Percentiles rank a stretch among this genome's conserved stretches.
Evolutionary conservation across 1,140 invertebrate genomes (phyloP).

Genomic region (Drosophila mojavensis): DNA sequence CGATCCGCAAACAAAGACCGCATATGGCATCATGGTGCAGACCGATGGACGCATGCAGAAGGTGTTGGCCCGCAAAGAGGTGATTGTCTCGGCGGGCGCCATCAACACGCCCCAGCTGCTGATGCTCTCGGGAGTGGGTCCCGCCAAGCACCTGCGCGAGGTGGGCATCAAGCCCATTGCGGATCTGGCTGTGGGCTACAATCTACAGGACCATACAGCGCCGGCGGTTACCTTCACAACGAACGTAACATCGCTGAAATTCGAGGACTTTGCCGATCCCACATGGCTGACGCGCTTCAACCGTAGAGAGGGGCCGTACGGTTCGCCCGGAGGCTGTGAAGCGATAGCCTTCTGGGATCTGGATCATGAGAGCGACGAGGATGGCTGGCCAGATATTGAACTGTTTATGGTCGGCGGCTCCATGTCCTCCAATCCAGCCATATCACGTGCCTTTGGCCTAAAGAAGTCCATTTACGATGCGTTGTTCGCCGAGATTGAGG

Average conservation of each 20-base stretch:
- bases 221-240: slow-evolving; percentile 89
- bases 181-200: slow-evolving; percentile 91
- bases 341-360: slow-evolving; percentile 90
- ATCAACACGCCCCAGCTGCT: slow-evolving; percentile 91
- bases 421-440: slow-evolving; percentile 85
- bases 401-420: slow-evolving; percentile 87
- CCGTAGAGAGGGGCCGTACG: slow-evolving; percentile 87
- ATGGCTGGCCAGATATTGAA: slow-evolving; percentile 91
- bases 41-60: slow-evolving; percentile 85
- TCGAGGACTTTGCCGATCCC: slow-evolving; percentile 77
- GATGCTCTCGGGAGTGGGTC: slow-evolving; percentile 93
- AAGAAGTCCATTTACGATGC: slow-evolving; percentile 85
- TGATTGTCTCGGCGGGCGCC: slow-evolving; percentile 90
- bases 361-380: slow-evolving; percentile 86
- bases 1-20: slow-evolving; percentile 87
- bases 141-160: slow-evolving; percentile 87
- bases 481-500: slow-evolving; percentile 85
- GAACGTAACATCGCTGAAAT: slow-evolving; percentile 84
- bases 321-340: slow-evolving; percentile 92
- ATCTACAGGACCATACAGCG: slow-evolving; percentile 92
- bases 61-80: slow-evolving; percentile 88
- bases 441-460: slow-evolving; percentile 86
- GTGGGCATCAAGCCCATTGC: slow-evolving; percentile 87
- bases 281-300: slow-evolving; percentile 71
- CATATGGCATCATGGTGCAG: slow-evolving; percentile 87